Conservation (phyloP, 1,140 invertebrate genomes). For the Hydropsyche tenuis region DNA sequence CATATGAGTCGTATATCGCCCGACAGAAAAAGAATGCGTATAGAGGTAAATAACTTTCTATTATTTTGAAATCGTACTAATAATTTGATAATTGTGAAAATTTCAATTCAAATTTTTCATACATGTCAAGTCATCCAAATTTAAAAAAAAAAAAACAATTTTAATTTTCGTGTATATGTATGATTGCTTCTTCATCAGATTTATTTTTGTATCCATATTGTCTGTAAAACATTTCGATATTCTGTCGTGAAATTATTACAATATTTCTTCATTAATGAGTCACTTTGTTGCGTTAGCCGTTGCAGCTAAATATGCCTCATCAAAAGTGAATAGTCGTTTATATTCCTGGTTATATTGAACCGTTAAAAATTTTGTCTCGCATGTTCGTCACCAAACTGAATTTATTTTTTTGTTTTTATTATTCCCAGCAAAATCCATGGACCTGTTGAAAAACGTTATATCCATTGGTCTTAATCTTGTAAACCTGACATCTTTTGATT, state of each 20-base stretch:
- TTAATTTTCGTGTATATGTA: too few relatives aligned
- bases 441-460: constrained; percentile 35
- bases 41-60: constrained; percentile 55
- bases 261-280: background rate
- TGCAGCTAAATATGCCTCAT: background rate
- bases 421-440: constrained; percentile 45
- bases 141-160: too few relatives aligned
- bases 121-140: too few relatives aligned
- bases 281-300: background rate
- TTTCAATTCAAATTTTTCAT: too few relatives aligned
- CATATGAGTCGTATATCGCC: constrained; percentile 59
- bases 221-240: background rate
- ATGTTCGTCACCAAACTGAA: constrained; percentile 33
- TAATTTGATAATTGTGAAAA: background rate
- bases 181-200: too few relatives aligned
- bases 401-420: constrained; percentile 47
- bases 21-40: constrained; percentile 62
- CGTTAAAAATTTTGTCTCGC: background rate
- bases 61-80: background rate
- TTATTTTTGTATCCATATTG: too few relatives aligned
- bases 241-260: background rate
- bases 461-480: constrained; percentile 17
- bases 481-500: constrained; percentile 22
- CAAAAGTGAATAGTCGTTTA: constrained; percentile 9
- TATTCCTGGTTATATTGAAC: constrained; percentile 2